Percentiles rank a stretch among this genome's conserved stretches.
phyloP scores from a whole-genome alignment of 2,888 invertebrate species.

The Lymantria dispar region DNA sequence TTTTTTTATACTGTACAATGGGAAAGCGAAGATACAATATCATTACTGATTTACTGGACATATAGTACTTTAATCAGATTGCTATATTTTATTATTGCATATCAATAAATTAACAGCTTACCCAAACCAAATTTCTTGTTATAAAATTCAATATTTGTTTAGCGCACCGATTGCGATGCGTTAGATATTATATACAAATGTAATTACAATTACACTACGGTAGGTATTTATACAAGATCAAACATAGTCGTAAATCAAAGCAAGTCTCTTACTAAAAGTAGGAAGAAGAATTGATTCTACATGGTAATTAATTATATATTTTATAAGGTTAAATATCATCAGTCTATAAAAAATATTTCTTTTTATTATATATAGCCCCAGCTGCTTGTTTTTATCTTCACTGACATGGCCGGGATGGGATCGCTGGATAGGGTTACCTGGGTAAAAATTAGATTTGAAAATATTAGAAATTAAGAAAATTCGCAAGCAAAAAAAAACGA shows the following conservation, averaged over 20 bases:
- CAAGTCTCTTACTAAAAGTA: conserved; percentile 10
- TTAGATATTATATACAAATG: conserved; percentile 12
- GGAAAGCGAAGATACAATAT: not conserved
- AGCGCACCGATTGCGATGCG: not conserved
- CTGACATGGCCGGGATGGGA: conserved; percentile 77
- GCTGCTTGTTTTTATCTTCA: conserved; percentile 79
- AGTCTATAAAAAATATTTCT: conserved; percentile 13
- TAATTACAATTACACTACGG: conserved; percentile 22
- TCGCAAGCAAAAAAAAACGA: conserved; percentile 33
- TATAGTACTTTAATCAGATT: too few relatives aligned
- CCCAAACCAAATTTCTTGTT: conserved; percentile 18
- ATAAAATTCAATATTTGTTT: conserved; percentile 27
- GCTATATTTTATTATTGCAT: not conserved
- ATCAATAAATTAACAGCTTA: not conserved
- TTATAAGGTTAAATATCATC: conserved; percentile 1
- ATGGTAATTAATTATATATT: conserved; percentile 14
- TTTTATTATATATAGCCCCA: conserved; percentile 53
- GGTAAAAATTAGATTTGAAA: conserved; percentile 63
- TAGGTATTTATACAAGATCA: conserved; percentile 21
- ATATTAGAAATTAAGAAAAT: conserved; percentile 56
- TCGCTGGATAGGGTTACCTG: conserved; percentile 78
- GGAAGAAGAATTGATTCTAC: conserved; percentile 24
- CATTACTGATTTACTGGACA: not conserved
- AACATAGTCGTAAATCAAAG: conserved; percentile 8
- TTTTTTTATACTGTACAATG: not conserved